These are phyloP conservation scores for Sander lucioperca DNA, from an alignment of 2,113 vertebrate genomes.

Conservation along the genomic window DNA sequence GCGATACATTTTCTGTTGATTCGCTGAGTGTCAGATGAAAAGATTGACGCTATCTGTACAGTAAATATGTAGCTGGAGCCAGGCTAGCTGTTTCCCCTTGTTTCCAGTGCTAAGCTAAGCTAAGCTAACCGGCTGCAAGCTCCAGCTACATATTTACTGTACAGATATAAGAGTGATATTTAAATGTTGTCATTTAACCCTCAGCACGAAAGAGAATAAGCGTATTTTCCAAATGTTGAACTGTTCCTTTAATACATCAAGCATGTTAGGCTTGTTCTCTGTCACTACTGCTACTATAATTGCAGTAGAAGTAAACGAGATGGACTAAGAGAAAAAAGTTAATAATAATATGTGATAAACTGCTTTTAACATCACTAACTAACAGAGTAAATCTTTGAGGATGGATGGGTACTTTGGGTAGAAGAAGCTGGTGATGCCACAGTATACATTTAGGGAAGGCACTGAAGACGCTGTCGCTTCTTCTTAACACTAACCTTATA, in stretches of 20 bases:
- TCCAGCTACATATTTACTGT: neutral
- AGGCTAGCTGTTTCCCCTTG: neutral
- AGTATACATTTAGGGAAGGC: neutral
- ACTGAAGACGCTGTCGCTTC: constrained; percentile 37
- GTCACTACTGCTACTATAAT: neutral
- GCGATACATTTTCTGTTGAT: neutral
- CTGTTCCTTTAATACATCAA: neutral
- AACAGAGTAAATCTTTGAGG: neutral
- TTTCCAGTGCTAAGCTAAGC: neutral
- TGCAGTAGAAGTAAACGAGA: neutral
- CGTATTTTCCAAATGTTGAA: neutral
- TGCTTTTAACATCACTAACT: neutral
- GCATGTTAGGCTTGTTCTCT: neutral
- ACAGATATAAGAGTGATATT: no score
- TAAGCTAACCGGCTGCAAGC: neutral
- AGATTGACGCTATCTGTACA: neutral
- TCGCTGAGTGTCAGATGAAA: neutral
- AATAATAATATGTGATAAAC: neutral
- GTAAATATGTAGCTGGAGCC: neutral
- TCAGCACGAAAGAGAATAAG: neutral
- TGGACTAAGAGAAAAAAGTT: neutral
- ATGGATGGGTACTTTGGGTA: neutral
- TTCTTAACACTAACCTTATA: constrained; percentile 36
- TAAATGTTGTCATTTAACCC: neutral
- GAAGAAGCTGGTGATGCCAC: neutral